A percentile compares a stretch with the other conserved stretches of the same genome.
Evolutionary conservation across 2,888 invertebrate species (phyloP).

Genomic region (Coelogynopora nodosa): DNA sequence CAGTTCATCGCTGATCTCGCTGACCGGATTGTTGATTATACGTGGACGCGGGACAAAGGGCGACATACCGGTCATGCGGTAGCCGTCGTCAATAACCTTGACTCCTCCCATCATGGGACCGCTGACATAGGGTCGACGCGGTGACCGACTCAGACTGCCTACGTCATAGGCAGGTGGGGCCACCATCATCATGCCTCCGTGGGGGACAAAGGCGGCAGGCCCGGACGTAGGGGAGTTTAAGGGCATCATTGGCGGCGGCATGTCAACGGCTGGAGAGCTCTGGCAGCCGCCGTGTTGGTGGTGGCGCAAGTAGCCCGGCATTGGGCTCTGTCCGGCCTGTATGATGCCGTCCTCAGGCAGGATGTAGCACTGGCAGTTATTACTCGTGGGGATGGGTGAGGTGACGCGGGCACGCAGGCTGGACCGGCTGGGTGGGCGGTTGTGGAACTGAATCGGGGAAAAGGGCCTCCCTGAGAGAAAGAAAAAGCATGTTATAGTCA

Average conservation of each 20-base stretch:
- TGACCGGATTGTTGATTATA: conserved; percentile 3
- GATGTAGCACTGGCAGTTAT: conserved; percentile 23
- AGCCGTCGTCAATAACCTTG: not conserved
- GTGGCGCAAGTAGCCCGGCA: not conserved
- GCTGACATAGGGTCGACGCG: not conserved
- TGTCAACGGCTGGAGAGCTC: not conserved
- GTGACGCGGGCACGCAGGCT: not conserved
- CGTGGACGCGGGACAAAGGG: not conserved
- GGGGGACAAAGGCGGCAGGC: not conserved
- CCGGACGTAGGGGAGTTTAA: not conserved
- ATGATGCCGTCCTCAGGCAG: conserved; percentile 7
- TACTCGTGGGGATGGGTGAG: not conserved
- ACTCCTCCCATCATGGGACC: not conserved
- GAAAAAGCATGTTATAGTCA: too few relatives aligned
- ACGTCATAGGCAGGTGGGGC: not conserved
- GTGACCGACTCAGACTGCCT: not conserved
- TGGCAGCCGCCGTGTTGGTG: not conserved
- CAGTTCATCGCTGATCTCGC: not conserved
- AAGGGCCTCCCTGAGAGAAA: not conserved
- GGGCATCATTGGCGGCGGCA: conserved; percentile 8
- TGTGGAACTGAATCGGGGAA: conserved; percentile 13
- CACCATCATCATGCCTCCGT: not conserved
- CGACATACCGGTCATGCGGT: not conserved
- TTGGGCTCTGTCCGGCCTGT: not conserved
- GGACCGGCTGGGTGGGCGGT: not conserved